These are phyloP conservation scores for Oceanodroma tethys DNA, from an alignment of 2,113 vertebrate genomes.

Conservation along the genomic window DNA sequence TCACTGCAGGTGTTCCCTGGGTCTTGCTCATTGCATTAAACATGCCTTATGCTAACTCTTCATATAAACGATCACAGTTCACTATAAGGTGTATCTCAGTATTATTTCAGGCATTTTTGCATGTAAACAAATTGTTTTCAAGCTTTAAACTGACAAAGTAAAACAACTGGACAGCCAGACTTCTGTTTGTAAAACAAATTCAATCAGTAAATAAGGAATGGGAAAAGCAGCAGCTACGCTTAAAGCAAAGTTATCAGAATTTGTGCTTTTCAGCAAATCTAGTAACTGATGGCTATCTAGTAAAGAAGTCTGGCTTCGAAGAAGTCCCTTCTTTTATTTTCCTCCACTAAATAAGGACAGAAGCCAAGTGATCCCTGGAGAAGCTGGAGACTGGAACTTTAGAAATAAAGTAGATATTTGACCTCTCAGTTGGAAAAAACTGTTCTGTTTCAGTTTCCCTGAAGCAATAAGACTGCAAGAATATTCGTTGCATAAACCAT, in stretches of 20 bases:
- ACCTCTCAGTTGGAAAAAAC: neutral
- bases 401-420: neutral
- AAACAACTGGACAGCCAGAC: conserved; percentile 3
- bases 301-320: conserved; percentile 2
- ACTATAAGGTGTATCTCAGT: neutral
- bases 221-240: conserved; percentile 24
- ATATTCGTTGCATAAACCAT: conserved; percentile 15
- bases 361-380: conserved; percentile 15
- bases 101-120: conserved; percentile 3
- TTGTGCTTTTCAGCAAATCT: conserved; percentile 25
- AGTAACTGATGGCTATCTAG: neutral
- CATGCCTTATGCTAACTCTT: neutral
- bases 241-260: neutral
- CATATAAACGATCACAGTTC: neutral
- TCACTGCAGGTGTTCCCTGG: neutral
- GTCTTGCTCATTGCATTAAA: neutral
- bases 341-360: neutral
- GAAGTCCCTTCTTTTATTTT: neutral
- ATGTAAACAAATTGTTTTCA: conserved; percentile 41
- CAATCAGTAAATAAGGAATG: neutral
- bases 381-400: conserved; percentile 12
- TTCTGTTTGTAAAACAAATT: neutral
- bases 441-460: conserved; percentile 42
- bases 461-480: conserved; percentile 50
- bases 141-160: neutral